Percentiles rank a stretch among this genome's conserved stretches.
Conservation (phyloP, 2,888 invertebrate species). For the Eulithis testata region DNA sequence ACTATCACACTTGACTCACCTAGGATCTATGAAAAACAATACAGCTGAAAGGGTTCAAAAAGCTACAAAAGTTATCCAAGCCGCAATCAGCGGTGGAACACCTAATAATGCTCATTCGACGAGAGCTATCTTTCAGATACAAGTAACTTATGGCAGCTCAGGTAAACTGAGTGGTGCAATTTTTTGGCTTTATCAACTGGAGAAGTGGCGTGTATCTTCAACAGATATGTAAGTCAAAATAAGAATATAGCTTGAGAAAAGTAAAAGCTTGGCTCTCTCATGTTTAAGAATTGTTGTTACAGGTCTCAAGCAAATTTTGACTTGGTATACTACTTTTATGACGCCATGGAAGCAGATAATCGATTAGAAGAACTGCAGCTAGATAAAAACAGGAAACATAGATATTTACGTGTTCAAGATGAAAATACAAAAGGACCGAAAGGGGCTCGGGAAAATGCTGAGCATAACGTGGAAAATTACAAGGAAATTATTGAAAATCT, state of each 20-base stretch:
- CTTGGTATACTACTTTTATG: constrained; percentile 95
- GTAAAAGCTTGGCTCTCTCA: neutral
- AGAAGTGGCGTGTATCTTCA: constrained; percentile 94
- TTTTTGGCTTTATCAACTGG: constrained; percentile 93
- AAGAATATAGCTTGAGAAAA: constrained; percentile 34
- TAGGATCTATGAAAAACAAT: constrained; percentile 90
- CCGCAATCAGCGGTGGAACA: constrained; percentile 93
- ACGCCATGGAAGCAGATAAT: constrained; percentile 89
- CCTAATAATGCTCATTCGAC: constrained; percentile 94
- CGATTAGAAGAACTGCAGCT: constrained; percentile 88
- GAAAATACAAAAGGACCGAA: constrained; percentile 83
- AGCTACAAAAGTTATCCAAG: constrained; percentile 89
- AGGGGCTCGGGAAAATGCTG: constrained; percentile 87
- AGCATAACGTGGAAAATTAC: constrained; percentile 87
- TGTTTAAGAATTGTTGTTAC: constrained; percentile 45
- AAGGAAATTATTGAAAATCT: constrained; percentile 87
- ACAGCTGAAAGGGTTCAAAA: constrained; percentile 87
- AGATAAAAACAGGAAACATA: constrained; percentile 88
- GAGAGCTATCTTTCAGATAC: constrained; percentile 91
- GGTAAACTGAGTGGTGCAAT: constrained; percentile 96
- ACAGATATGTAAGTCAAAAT: constrained; percentile 86
- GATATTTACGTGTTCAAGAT: constrained; percentile 88
- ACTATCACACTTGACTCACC: constrained; percentile 91
- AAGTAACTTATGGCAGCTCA: constrained; percentile 92
- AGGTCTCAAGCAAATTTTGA: constrained; percentile 96